Conservation (phyloP, 2,888 invertebrate genomes). For the Nomada ruficornis region DNA sequence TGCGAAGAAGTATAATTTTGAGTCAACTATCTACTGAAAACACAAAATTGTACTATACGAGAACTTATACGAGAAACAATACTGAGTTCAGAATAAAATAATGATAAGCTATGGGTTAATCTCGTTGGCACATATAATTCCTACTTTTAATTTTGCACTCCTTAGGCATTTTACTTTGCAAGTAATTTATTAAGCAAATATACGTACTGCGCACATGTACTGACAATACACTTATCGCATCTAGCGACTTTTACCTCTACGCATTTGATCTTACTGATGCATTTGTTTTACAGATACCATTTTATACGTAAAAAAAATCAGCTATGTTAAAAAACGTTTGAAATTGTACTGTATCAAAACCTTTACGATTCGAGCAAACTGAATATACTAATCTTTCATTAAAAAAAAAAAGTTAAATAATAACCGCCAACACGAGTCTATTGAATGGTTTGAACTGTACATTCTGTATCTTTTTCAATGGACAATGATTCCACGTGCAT, state of each 20-base stretch:
- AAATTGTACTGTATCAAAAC: slow-evolving; percentile 43
- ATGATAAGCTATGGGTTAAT: slow-evolving; percentile 47
- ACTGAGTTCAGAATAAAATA: slow-evolving; percentile 55
- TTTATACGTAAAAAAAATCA: slow-evolving; percentile 26
- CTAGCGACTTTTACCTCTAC: slow-evolving; percentile 32
- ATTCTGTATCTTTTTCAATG: slow-evolving; percentile 43
- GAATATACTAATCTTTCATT: slow-evolving; percentile 38
- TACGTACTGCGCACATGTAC: slow-evolving; percentile 42
- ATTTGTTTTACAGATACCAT: slow-evolving; percentile 15
- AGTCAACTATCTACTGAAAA: slow-evolving; percentile 26
- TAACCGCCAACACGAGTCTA: slow-evolving; percentile 72
- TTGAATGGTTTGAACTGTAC: slow-evolving; percentile 59
- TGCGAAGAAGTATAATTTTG: slow-evolving; percentile 25
- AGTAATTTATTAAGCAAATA: slow-evolving; percentile 59
- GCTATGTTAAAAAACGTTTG: slow-evolving; percentile 36
- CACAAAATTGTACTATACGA: slow-evolving; percentile 19
- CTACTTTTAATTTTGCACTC: slow-evolving; percentile 40
- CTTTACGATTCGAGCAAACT: slow-evolving; percentile 52
- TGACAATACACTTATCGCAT: slow-evolving; percentile 26
- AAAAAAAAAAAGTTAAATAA: slow-evolving; percentile 49
- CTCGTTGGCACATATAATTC: slow-evolving; percentile 63
- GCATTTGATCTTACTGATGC: slow-evolving; percentile 27
- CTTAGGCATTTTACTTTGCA: slow-evolving; percentile 49
- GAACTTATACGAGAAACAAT: slow-evolving; percentile 32
- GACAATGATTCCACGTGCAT: slow-evolving; percentile 60